These are phyloP conservation scores for Oscarella lobularis DNA, from an alignment of 37 sponge, comb jelly and placozoan genomes.

Conservation along the genomic window DNA sequence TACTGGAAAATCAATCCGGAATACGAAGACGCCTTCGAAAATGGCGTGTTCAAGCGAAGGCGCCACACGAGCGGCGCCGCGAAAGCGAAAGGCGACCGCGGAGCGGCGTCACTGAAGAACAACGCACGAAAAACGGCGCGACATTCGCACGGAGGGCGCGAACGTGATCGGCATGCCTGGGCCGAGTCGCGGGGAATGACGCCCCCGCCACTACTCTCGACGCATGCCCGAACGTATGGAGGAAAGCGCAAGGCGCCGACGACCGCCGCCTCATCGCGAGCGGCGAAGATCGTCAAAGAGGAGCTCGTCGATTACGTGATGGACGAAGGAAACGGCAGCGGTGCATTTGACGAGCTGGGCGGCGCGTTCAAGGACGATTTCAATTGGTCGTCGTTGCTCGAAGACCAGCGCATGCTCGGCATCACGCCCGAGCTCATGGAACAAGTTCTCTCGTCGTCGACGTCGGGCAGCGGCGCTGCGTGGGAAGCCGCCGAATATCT, in stretches of 20 bases:
- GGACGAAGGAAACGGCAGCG: background rate
- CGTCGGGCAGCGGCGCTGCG: background rate
- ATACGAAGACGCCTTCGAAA: slow-evolving; percentile 29
- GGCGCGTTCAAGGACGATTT: background rate
- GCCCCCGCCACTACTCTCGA: too few relatives aligned
- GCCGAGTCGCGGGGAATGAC: background rate
- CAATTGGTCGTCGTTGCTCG: background rate
- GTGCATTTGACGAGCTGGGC: too few relatives aligned
- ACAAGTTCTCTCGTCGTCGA: background rate
- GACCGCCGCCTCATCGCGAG: background rate
- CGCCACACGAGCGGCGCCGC: background rate
- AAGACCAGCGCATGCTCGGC: background rate
- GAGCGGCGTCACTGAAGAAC: background rate
- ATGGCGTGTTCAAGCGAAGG: slow-evolving; percentile 7
- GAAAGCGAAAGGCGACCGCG: background rate
- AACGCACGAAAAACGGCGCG: background rate
- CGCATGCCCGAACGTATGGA: background rate
- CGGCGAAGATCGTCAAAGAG: background rate
- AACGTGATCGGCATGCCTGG: background rate
- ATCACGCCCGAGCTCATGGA: background rate
- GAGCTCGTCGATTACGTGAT: background rate
- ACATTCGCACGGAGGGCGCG: background rate
- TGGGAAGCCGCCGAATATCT: background rate
- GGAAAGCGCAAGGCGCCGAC: background rate
- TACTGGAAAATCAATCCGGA: slow-evolving; percentile 75